These are phyloP conservation scores for Alligator sinensis DNA, from an alignment of 2,113 vertebrate species.

Conservation along the genomic window DNA sequence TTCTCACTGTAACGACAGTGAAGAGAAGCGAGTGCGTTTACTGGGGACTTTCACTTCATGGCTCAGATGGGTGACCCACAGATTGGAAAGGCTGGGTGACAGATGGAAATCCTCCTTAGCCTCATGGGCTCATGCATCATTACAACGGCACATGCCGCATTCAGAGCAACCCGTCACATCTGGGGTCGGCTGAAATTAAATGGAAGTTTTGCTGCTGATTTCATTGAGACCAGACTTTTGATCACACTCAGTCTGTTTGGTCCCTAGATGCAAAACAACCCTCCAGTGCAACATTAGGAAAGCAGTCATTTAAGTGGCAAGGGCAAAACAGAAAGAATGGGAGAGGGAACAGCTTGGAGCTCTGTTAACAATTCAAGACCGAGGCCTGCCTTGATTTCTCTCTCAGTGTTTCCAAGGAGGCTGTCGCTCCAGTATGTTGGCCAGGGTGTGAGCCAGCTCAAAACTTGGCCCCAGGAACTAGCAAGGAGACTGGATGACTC, in stretches of 20 bases:
- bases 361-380: not conserved
- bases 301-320: conserved; percentile 34
- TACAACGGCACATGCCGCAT: conserved; percentile 49
- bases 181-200: conserved; percentile 46
- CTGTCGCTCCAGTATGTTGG: not conserved
- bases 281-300: conserved; percentile 2
- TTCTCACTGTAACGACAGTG: not conserved
- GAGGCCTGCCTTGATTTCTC: not conserved
- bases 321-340: conserved; percentile 11
- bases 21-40: conserved; percentile 37
- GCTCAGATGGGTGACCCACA: conserved; percentile 57
- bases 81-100: conserved; percentile 16
- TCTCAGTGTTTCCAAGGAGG: not conserved
- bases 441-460: not conserved
- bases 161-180: conserved; percentile 60
- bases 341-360: not conserved
- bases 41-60: conserved; percentile 67
- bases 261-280: conserved; percentile 52
- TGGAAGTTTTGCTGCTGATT: conserved; percentile 49
- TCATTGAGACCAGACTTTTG: conserved; percentile 62
- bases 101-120: conserved; percentile 64
- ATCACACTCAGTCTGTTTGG: conserved; percentile 5
- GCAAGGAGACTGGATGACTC: not conserved
- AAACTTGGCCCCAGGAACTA: not conserved
- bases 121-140: conserved; percentile 69